phyloP scores from a whole-genome alignment of 2,113 vertebrate genomes.

The Triplophysa siluroides region DNA sequence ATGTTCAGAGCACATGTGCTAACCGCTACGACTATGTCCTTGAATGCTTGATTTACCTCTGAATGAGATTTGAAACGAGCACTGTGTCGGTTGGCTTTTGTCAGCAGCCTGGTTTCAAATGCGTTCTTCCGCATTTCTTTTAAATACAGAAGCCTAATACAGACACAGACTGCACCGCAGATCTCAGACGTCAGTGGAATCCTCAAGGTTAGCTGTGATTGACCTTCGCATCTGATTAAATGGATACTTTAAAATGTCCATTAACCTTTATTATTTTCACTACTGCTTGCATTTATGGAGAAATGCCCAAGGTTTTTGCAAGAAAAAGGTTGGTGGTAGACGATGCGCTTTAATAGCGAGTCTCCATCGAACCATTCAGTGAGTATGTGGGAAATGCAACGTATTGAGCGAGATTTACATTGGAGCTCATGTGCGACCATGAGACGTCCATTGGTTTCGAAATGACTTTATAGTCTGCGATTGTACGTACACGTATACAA shows the following conservation, averaged over 20 bases:
- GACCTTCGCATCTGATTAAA: background rate
- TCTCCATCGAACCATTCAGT: background rate
- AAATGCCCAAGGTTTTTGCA: background rate
- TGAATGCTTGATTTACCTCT: background rate
- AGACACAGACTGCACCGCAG: background rate
- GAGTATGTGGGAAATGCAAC: background rate
- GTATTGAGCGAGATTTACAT: background rate
- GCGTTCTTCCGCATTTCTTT: background rate
- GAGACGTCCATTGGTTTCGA: background rate
- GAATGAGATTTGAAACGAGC: background rate
- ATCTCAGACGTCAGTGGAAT: slow-evolving; percentile 2
- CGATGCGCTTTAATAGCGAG: slow-evolving; percentile 26
- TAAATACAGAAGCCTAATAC: background rate
- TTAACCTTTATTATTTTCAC: background rate
- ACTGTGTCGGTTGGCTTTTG: background rate
- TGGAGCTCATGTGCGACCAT: slow-evolving; percentile 5
- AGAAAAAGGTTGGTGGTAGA: background rate
- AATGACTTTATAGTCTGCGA: slow-evolving; percentile 14
- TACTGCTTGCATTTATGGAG: background rate
- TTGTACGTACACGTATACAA: background rate
- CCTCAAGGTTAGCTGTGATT: background rate
- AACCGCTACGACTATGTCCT: background rate
- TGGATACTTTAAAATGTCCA: background rate
- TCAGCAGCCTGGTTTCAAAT: background rate
- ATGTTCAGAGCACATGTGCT: no score